Conservation (phyloP, 2,797 vertebrate genomes). For the Coregonus sp. region DNA sequence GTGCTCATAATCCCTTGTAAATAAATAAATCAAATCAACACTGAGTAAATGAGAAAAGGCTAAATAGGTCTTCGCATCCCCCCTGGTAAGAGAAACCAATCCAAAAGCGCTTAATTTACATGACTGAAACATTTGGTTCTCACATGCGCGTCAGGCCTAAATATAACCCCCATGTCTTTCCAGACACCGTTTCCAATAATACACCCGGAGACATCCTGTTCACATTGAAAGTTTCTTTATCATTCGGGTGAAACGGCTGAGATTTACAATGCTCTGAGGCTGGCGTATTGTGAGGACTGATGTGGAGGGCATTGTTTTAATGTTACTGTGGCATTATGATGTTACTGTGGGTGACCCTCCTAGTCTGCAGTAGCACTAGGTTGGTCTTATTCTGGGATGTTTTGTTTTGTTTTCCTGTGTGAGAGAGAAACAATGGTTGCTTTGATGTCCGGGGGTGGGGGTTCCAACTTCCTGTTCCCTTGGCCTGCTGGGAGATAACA, state of each 20-base stretch:
- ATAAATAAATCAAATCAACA: conserved; percentile 1
- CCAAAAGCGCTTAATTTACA: not conserved
- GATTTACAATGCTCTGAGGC: conserved; percentile 7
- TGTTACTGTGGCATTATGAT: conserved; percentile 39
- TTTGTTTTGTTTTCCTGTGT: not conserved
- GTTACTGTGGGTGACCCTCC: not conserved
- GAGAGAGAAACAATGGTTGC: not conserved
- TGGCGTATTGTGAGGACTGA: conserved; percentile 37
- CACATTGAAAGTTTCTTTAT: conserved; percentile 25
- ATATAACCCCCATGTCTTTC: conserved; percentile 39
- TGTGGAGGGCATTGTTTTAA: conserved; percentile 56
- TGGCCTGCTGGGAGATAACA: not conserved
- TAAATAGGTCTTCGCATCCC: conserved; percentile 7
- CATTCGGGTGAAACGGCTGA: not conserved
- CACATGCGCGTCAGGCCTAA: conserved; percentile 15
- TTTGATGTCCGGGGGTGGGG: not conserved
- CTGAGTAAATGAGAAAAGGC: not conserved
- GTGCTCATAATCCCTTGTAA: not conserved
- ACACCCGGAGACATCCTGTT: conserved; percentile 53
- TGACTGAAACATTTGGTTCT: conserved; percentile 12
- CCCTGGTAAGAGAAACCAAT: conserved; percentile 10
- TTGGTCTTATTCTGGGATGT: conserved; percentile 9
- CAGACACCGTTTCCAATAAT: conserved; percentile 39
- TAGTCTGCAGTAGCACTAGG: not conserved
- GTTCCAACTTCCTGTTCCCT: not conserved